Evolutionary conservation across 2,797 vertebrate species (phyloP).

Genomic region (Heterohyrax brucei): DNA sequence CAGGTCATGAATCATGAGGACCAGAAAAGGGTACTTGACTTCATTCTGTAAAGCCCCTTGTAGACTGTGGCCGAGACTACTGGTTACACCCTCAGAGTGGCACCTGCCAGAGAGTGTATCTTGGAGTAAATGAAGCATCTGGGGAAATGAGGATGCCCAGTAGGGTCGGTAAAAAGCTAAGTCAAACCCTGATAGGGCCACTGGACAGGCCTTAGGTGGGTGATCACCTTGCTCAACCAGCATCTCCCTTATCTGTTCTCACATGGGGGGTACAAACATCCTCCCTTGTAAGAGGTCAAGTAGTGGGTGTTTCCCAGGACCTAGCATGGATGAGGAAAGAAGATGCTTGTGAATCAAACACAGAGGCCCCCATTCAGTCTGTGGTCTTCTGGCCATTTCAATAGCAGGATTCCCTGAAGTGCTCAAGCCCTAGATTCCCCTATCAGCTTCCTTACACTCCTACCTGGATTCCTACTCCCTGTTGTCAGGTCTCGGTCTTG

Average conservation of each 20-base stretch:
- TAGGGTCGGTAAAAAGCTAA: neutral
- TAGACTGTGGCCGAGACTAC: neutral
- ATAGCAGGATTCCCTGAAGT: neutral
- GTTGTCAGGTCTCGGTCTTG: neutral
- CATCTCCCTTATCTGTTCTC: neutral
- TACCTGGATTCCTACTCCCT: neutral
- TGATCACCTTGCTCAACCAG: neutral
- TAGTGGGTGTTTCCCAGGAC: neutral
- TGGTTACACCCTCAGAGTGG: neutral
- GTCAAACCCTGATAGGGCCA: too few relatives aligned
- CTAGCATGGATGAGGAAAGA: neutral
- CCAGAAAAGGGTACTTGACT: neutral
- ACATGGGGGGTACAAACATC: neutral
- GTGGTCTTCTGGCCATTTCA: neutral
- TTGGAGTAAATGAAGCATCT: neutral
- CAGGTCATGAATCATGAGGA: neutral
- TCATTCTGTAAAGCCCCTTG: neutral
- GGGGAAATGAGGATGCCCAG: neutral
- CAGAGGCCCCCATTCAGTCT: neutral
- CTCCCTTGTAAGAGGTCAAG: neutral
- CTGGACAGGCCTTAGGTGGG: neutral
- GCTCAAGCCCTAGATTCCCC: neutral
- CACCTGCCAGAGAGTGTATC: neutral
- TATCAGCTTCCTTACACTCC: neutral
- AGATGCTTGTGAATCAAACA: neutral